These are phyloP conservation scores for Ceuthmochares aereus DNA, from an alignment of 2,113 vertebrate genomes.

Conservation along the genomic window DNA sequence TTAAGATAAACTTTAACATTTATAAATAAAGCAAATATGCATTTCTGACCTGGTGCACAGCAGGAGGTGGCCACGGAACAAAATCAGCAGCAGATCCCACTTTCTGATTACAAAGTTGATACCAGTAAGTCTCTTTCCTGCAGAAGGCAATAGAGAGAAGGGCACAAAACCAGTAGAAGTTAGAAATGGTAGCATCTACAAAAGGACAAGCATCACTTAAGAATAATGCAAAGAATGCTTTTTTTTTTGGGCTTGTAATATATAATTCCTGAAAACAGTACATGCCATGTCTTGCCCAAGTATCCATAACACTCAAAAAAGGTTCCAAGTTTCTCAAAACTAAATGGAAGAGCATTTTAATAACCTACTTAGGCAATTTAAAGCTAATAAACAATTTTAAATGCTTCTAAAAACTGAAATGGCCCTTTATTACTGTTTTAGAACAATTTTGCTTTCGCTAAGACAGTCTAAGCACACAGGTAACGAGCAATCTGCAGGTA, in stretches of 20 bases:
- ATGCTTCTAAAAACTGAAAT: not conserved
- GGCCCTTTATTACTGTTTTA: not conserved
- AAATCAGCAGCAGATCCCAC: not conserved
- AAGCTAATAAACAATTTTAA: not conserved
- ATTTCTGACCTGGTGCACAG: slow-evolving; percentile 46
- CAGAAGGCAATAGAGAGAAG: not conserved
- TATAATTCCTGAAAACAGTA: not conserved
- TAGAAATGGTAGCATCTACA: not conserved
- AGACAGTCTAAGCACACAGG: not conserved
- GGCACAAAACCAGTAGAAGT: not conserved
- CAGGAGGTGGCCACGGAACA: not conserved
- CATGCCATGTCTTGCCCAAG: not conserved
- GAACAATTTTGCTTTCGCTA: not conserved
- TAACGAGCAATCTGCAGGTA: not conserved
- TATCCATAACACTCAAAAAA: not conserved
- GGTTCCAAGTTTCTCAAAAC: not conserved
- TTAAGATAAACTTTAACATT: not conserved
- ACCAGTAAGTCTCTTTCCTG: not conserved
- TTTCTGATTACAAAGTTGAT: not conserved
- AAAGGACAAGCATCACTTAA: not conserved
- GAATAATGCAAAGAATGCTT: not conserved
- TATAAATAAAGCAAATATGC: not conserved
- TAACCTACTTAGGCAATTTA: not conserved
- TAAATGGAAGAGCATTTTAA: not conserved
- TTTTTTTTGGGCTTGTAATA: not conserved